Evolutionary conservation across 2,797 vertebrate species (phyloP).

Genomic region (Protosalanx chinensis): DNA sequence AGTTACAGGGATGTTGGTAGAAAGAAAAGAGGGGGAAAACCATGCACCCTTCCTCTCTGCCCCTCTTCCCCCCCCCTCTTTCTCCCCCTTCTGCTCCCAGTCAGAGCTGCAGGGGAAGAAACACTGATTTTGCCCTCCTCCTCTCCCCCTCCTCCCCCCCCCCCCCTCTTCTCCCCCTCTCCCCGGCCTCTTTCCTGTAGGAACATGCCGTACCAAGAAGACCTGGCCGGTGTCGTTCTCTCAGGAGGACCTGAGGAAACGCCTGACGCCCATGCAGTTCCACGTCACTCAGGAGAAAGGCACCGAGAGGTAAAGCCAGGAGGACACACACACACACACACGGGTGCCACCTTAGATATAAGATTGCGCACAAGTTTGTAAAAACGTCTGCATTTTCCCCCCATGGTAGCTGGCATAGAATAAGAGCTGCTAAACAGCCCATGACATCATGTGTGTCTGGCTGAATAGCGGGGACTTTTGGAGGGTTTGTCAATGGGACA

Average conservation of each 20-base stretch:
- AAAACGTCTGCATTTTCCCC: background rate
- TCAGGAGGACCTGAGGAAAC: conserved; percentile 87
- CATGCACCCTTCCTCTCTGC: background rate
- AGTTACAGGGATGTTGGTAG: background rate
- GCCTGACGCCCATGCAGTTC: conserved; percentile 88
- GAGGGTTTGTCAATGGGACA: background rate
- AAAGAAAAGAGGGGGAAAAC: background rate
- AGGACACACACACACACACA: background rate
- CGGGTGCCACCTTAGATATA: background rate
- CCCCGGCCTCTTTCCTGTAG: conserved; percentile 59
- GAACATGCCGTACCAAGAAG: conserved; percentile 87
- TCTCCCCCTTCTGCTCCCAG: background rate
- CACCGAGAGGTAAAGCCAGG: conserved; percentile 84
- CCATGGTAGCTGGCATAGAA: too few species aligned
- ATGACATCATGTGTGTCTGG: background rate
- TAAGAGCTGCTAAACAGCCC: background rate
- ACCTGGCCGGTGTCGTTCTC: conserved; percentile 87
- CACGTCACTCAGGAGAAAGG: conserved; percentile 96
- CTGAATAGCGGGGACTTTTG: background rate
- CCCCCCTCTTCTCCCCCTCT: conserved; percentile 41
- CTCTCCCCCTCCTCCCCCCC: background rate
- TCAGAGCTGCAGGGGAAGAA: too few species aligned
- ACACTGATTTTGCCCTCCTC: background rate
- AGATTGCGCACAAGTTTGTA: background rate
- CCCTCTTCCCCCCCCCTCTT: background rate